Evolutionary conservation across 2,888 invertebrate genomes (phyloP).

Genomic region (Drosophila macrospina): DNA sequence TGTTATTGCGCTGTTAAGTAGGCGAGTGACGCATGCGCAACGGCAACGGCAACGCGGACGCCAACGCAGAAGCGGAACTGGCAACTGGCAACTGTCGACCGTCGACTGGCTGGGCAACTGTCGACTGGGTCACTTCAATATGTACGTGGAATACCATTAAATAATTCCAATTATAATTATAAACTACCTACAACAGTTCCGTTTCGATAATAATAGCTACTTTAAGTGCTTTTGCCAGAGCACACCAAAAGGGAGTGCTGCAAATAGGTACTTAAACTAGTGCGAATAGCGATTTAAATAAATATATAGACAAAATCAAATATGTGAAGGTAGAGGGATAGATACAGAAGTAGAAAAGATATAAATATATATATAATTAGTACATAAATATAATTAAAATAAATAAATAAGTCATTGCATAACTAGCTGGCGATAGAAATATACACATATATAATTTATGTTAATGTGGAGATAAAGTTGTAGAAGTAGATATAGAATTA

Average conservation of each 20-base stretch:
- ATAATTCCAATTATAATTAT: conserved; percentile 55
- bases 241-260: conserved; percentile 26
- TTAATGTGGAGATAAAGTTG: too few species aligned
- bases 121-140: conserved; percentile 56
- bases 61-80: conserved; percentile 53
- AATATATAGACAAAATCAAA: too few species aligned
- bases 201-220: conserved; percentile 25
- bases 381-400: too few species aligned
- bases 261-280: neutral
- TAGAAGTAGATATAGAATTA: too few species aligned
- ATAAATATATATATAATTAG: too few species aligned
- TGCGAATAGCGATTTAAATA: neutral
- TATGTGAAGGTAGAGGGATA: too few species aligned
- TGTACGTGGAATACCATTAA: conserved; percentile 32
- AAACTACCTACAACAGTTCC: conserved; percentile 63
- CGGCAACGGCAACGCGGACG: conserved; percentile 27
- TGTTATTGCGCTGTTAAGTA: conserved; percentile 36
- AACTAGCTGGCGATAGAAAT: too few species aligned
- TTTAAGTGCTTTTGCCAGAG: conserved; percentile 7
- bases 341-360: too few species aligned
- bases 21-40: conserved; percentile 65
- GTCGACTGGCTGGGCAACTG: conserved; percentile 42
- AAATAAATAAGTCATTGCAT: too few species aligned
- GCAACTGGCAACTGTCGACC: too few species aligned
- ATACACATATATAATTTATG: too few species aligned